phyloP scores from a whole-genome alignment of 1,140 invertebrate species.

The Scaptomyza montana region DNA sequence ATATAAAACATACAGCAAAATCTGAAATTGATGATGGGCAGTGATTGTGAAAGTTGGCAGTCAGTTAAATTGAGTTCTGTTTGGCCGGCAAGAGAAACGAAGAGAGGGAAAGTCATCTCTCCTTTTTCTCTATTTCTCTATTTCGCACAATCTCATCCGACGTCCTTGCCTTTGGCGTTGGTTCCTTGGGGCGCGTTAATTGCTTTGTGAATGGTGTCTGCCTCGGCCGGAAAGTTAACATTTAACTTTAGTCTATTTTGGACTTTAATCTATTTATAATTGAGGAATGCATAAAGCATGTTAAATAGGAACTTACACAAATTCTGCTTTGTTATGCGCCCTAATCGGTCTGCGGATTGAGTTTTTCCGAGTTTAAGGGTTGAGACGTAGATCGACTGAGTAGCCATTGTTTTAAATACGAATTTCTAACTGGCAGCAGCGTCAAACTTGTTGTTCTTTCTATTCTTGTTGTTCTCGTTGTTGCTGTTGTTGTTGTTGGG shows the following conservation, averaged over 20 bases:
- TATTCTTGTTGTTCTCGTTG: constrained; percentile 5
- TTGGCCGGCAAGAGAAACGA: constrained; percentile 5
- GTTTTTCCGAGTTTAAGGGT: constrained; percentile 27
- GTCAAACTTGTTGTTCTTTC: constrained; percentile 10
- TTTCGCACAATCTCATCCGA: not conserved
- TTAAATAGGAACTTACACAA: constrained; percentile 82
- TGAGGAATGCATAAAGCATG: constrained; percentile 81
- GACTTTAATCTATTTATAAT: constrained; percentile 82
- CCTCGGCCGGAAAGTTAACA: constrained; percentile 79
- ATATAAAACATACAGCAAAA: constrained; percentile 82
- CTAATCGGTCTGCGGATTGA: constrained; percentile 64
- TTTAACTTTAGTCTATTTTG: constrained; percentile 82
- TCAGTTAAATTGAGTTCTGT: constrained; percentile 80
- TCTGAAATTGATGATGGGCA: constrained; percentile 82
- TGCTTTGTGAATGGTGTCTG: constrained; percentile 81
- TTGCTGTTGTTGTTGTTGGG: constrained; percentile 11
- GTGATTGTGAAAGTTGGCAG: constrained; percentile 82
- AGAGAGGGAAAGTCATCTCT: not conserved
- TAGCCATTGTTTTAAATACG: constrained; percentile 74
- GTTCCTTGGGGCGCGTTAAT: constrained; percentile 69
- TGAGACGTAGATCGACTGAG: constrained; percentile 35
- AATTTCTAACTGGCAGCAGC: constrained; percentile 41
- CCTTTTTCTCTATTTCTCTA: not conserved
- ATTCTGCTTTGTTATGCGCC: constrained; percentile 79
- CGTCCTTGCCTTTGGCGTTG: constrained; percentile 14